These are phyloP conservation scores for Bolinopsis microptera DNA, from an alignment of 37 sponge, comb jelly and placozoan genomes.

Conservation along the genomic window DNA sequence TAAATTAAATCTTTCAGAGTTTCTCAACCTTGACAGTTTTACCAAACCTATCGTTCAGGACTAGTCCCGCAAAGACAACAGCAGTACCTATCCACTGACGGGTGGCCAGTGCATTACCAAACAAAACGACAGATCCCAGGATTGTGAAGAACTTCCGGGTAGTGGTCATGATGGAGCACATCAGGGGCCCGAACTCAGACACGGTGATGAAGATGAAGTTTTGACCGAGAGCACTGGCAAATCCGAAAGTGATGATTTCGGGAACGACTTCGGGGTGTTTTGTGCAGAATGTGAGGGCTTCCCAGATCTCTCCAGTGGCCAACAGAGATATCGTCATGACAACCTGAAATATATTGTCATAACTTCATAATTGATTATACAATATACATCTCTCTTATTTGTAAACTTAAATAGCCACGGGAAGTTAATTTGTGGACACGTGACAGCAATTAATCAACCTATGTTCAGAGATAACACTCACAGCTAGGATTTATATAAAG, in stretches of 20 bases:
- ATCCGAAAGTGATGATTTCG: constrained; percentile 76
- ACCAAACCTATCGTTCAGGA: constrained; percentile 75
- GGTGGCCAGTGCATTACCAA: constrained; percentile 76
- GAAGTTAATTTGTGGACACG: too few species aligned
- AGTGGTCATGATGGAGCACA: constrained; percentile 93
- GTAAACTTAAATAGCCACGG: too few species aligned
- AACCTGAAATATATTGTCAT: too few species aligned
- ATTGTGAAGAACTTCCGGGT: constrained; percentile 99
- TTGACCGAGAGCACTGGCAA: constrained; percentile 92
- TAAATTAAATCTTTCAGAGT: too few species aligned
- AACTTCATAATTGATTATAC: too few species aligned
- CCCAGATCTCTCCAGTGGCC: constrained; percentile 75
- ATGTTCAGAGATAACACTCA: too few species aligned
- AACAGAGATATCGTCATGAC: constrained; percentile 43
- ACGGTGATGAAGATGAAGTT: constrained; percentile 92
- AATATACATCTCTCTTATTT: too few species aligned
- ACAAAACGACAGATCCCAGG: constrained; percentile 86
- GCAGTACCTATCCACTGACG: constrained; percentile 90
- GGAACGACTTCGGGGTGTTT: constrained; percentile 79
- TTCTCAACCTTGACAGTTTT: constrained; percentile 59
- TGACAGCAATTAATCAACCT: too few species aligned
- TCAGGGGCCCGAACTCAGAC: constrained; percentile 86
- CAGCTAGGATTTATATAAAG: too few species aligned
- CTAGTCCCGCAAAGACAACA: constrained; percentile 89
- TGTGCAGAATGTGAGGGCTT: constrained; percentile 71